Percentiles rank a stretch among this genome's conserved stretches.
These are phyloP conservation scores for Sus scrofa DNA, from an alignment of 2,113 vertebrate species.

Conservation along the genomic window DNA sequence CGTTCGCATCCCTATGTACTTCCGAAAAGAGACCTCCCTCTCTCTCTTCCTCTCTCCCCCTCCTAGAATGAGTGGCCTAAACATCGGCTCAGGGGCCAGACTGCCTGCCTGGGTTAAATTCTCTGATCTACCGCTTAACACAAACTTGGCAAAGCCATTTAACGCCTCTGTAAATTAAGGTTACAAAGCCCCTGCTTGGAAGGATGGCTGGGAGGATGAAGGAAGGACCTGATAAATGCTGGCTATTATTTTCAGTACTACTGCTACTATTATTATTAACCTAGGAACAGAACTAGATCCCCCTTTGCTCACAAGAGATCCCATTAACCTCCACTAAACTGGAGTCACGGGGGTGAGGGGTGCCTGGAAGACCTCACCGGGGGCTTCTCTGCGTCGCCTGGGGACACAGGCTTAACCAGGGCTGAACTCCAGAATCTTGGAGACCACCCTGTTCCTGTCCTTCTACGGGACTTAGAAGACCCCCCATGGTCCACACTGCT, in stretches of 20 bases:
- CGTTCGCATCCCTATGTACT: neutral
- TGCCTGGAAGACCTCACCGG: neutral
- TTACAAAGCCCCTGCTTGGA: neutral
- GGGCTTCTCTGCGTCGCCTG: neutral
- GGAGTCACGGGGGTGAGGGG: accelerated
- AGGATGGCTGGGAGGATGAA: neutral
- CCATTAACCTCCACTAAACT: neutral
- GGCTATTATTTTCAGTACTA: neutral
- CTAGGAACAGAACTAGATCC: neutral
- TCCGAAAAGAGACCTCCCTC: neutral
- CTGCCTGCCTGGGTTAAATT: accelerated
- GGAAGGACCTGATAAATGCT: neutral
- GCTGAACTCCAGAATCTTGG: neutral
- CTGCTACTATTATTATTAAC: neutral
- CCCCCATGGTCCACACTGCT: neutral
- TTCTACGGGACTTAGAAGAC: neutral
- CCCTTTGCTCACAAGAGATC: neutral
- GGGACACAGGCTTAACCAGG: neutral
- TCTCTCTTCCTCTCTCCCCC: too few relatives aligned
- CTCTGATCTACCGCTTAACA: neutral
- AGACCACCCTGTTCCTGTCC: accelerated
- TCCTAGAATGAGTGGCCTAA: neutral
- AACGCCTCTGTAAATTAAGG: neutral
- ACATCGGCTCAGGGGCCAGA: neutral
- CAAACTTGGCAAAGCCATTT: neutral